Conservation (phyloP, 2,113 vertebrate species). For the Bothrops jararaca region DNA sequence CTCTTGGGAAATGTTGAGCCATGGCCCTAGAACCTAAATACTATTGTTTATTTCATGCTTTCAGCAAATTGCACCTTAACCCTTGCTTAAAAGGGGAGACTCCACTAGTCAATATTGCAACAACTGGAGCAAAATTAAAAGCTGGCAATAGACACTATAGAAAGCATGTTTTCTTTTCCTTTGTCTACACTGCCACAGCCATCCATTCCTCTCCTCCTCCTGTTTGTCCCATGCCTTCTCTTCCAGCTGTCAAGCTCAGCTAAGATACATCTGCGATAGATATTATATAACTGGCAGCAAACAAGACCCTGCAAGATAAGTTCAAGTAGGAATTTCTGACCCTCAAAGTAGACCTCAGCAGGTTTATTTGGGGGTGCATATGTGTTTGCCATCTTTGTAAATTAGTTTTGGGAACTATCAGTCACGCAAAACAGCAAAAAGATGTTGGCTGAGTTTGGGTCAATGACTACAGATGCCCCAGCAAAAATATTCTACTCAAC, state of each 20-base stretch:
- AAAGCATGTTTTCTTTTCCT: neutral
- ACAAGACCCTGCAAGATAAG: neutral
- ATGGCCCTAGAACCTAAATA: neutral
- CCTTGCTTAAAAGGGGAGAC: neutral
- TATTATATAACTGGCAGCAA: neutral
- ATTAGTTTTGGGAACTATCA: neutral
- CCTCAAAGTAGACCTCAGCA: neutral
- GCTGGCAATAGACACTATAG: neutral
- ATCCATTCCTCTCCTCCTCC: neutral
- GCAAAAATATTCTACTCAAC: neutral
- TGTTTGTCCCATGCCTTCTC: neutral
- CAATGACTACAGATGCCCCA: too few species aligned
- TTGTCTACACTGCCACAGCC: neutral
- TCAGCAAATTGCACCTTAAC: neutral
- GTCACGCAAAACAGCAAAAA: neutral
- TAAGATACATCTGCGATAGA: neutral
- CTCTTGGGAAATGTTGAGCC: neutral
- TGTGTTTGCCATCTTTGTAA: neutral
- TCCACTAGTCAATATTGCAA: neutral
- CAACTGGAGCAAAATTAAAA: conserved; percentile 1
- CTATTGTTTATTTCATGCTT: neutral
- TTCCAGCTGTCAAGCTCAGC: conserved; percentile 2
- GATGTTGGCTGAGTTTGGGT: neutral
- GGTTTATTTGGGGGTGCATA: neutral
- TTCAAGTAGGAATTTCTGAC: neutral